phyloP scores from a whole-genome alignment of 2,888 invertebrate species.

The Oscheius sp. region DNA sequence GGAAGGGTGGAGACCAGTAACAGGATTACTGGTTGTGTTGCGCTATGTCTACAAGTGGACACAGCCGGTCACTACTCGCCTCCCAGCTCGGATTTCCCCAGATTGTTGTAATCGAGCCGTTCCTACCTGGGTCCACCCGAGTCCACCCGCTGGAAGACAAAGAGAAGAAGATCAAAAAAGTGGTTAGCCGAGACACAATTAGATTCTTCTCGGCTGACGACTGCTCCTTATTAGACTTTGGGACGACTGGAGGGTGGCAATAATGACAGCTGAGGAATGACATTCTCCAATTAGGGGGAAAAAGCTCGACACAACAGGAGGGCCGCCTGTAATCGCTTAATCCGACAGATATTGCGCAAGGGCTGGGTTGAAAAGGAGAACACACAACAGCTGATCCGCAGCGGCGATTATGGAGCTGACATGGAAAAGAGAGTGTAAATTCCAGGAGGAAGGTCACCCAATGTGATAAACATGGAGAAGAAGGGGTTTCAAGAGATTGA shows the following conservation, averaged over 20 bases:
- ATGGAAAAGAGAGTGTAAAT: not conserved
- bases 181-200: conserved; percentile 7
- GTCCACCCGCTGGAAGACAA: not conserved
- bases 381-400: conserved; percentile 25
- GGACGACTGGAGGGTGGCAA: conserved; percentile 17
- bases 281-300: not conserved
- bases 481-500: not conserved
- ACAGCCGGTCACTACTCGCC: not conserved
- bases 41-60: conserved; percentile 22
- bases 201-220: not conserved
- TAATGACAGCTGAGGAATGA: conserved; percentile 10
- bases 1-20: no score
- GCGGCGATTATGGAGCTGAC: conserved; percentile 2
- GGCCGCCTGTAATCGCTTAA: conserved; percentile 20
- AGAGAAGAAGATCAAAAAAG: not conserved
- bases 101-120: conserved; percentile 16
- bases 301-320: not conserved
- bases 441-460: not conserved
- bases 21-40: conserved; percentile 22
- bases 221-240: conserved; percentile 13
- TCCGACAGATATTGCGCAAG: conserved; percentile 25
- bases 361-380: conserved; percentile 19
- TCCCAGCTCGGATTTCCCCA: not conserved
- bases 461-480: not conserved
- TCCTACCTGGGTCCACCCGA: not conserved